Conservation (phyloP, 2,113 vertebrate genomes). For the Pithys albifrons region DNA sequence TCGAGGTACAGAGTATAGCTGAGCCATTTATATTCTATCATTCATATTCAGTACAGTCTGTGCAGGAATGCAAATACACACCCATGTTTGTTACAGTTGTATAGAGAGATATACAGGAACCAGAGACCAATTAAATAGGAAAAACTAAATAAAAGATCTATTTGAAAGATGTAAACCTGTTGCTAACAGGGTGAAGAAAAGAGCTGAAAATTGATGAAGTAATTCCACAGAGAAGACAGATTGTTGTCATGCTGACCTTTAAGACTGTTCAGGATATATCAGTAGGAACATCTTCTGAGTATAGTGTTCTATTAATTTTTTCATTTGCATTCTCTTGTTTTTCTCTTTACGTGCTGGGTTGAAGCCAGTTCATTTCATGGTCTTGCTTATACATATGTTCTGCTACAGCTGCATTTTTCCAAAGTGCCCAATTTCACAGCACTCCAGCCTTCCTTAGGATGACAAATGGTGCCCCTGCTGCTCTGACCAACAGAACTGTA, state of each 20-base stretch:
- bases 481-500: slow-evolving; percentile 57
- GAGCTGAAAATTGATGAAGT: slow-evolving; percentile 47
- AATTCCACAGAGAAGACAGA: slow-evolving; percentile 29
- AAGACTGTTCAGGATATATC: slow-evolving; percentile 37
- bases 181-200: neutral
- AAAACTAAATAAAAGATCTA: neutral
- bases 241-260: slow-evolving; percentile 65
- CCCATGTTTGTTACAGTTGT: neutral
- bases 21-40: neutral
- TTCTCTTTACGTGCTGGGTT: slow-evolving; percentile 15
- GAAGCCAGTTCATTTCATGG: slow-evolving; percentile 66
- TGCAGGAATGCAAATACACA: neutral
- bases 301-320: slow-evolving; percentile 29
- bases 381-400: slow-evolving; percentile 60
- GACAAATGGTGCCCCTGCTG: slow-evolving; percentile 55
- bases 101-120: neutral
- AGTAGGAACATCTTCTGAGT: slow-evolving; percentile 14
- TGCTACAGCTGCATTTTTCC: slow-evolving; percentile 67
- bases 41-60: neutral
- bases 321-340: slow-evolving; percentile 51
- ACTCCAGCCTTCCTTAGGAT: slow-evolving; percentile 49
- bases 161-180: slow-evolving; percentile 10
- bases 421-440: slow-evolving; percentile 58
- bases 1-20: neutral
- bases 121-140: neutral